Evolutionary conservation across 2,888 invertebrate genomes (phyloP), one percentile per base, ranked within the genome.

Genomic region (Leuctra nigra): DNA sequence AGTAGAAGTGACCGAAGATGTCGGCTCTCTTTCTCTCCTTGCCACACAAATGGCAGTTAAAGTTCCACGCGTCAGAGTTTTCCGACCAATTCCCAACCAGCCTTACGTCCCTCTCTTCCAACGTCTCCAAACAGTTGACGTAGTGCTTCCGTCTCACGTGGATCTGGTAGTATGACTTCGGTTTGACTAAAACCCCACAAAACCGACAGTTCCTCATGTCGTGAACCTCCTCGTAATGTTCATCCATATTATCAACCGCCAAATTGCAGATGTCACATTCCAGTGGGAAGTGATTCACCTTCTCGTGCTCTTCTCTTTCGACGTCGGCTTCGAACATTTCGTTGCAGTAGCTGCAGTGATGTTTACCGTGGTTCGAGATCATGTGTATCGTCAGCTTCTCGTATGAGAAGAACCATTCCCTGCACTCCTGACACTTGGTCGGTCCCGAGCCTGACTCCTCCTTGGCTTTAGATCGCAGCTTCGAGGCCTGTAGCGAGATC

Each of bases 301-400:
- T 52, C 44, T 64, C 62, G 44, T 65, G 65, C 14, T 50, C 53
- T 47, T 60, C 56, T 44, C 61, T 33, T 29, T 56, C 53, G 18
- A 55, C 58, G 16, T 54, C 57, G 4, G 60, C 41, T 44, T 62
- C 61, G 59, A 64, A 65, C 18, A 60, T 55, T 24, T 63, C 59
- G 14, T 60, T 55, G 57, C 65, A 65, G 55, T 62, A 64, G 20
- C 61, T 59, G 41, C 65, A 65, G 39, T 62, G 59, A 20, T 61
- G 58, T 53, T 60, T 59, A 13, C 58, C 53, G 55, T 65, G 65
- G 36, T 64, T 63, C 54, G 62, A 59, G 18, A 65, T 58, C 39
- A 61, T 57, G 53, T 65, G 65, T 38, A 65, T 60, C 16, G 62
- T 59, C 18, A 65, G 54, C 54, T 64, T 64, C 36, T 61, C 61